Evolutionary conservation across 2,888 invertebrate genomes (phyloP), one percentile per base, ranked within the genome.

Genomic region (Fragum fragum): DNA sequence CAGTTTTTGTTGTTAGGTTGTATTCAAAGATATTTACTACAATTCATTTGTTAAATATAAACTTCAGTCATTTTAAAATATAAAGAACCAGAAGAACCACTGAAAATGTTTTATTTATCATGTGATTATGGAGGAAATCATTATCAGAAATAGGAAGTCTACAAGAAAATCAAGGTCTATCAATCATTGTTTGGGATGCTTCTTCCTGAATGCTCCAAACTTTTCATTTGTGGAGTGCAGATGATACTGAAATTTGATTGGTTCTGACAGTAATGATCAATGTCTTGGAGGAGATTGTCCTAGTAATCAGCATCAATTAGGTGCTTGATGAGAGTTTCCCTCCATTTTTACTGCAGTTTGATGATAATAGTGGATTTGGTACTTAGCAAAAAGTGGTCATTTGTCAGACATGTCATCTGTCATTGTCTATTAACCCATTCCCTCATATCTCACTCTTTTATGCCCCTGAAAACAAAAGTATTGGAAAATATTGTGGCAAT

Each of bases 221-320:
- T 42, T 66, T 66, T 66, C 66, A 66, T 66, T 66, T 66, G n/a
- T 39, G 61, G 16, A 23, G 23, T 73, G 63, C 73, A 55, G 32
- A 59, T 73, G 36, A 52, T 76, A 57, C 61, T 39, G 23, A 63
- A 59, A 61, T 71, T 57, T 79, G 79, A 79, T 76, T 79, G 75
- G 71, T 42, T 57, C 28, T 75, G 79, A 71, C 71, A 63, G 61
- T 74, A 55, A 71, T 75, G 57, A 75, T 79, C 75, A 76, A 57
- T 71, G 71, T 75, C 75, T 68, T 39, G 18, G 28, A 70, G 73
- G 36, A 53, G 73, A 59, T 68, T 61, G 36, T 39, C 16, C 57
- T 18, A 47, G 42, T 76, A 59, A 70, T 42, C 47, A 59, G 69
- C 76, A 68, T 68, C 71, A 71, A 55, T 71, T 71, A 55, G 71